Percentiles rank a stretch among this genome's conserved stretches.
phyloP scores from a whole-genome alignment of 2,113 vertebrate genomes.

The cattle (Bos taurus) region ARS-UCD2.0 NC_037342.1:73201001-73201500 shows the following conservation, averaged over 20 bases:
- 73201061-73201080: not conserved
- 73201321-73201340: not conserved
- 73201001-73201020: not conserved
- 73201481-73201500: not conserved
- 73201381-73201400: not conserved
- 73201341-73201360: not conserved
- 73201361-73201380: not conserved
- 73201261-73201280: not conserved
- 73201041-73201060: not conserved
- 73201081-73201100: not conserved
- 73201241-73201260: not conserved
- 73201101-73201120: constrained; percentile 14
- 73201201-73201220: not conserved
- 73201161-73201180: not conserved
- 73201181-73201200: not conserved
- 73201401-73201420: not conserved
- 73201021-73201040: not conserved
- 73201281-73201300: not conserved
- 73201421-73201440: not conserved
- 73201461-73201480: not conserved
- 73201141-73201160: not conserved
- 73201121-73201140: not conserved
- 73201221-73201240: not conserved
- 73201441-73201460: not conserved
- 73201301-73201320: not conserved